Evolutionary conservation across 2,888 invertebrate species (phyloP).

Genomic region (Drosophila maculinotata): DNA sequence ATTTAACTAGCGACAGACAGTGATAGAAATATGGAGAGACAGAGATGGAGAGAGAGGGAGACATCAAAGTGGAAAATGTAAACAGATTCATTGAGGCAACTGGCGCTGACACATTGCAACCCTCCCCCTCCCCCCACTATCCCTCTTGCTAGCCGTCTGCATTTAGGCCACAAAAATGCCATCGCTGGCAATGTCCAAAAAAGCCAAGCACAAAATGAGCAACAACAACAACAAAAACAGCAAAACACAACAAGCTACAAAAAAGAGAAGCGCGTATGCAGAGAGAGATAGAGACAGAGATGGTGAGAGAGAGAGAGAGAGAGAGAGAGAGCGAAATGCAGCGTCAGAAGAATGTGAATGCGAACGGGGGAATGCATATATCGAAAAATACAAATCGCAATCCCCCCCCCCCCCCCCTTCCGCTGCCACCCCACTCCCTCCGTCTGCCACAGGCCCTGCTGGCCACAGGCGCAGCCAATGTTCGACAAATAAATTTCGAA

Average conservation of each 20-base stretch:
- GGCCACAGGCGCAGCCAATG: slow-evolving; percentile 54
- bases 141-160: slow-evolving; percentile 28
- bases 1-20: slow-evolving; percentile 1
- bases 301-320: too few relatives aligned
- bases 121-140: not conserved
- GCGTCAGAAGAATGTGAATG: slow-evolving; percentile 60
- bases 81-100: slow-evolving; percentile 76
- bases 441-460: slow-evolving; percentile 9
- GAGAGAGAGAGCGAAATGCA: too few relatives aligned
- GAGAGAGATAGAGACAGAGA: too few relatives aligned
- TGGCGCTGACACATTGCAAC: slow-evolving; percentile 71
- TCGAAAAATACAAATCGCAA: slow-evolving; percentile 37
- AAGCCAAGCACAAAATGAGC: slow-evolving; percentile 50
- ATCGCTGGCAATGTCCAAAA: slow-evolving; percentile 76
- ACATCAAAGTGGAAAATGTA: slow-evolving; percentile 70
- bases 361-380: slow-evolving; percentile 56
- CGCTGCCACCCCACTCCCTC: not conserved
- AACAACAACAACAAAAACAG: slow-evolving; percentile 34
- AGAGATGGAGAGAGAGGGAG: slow-evolving; percentile 4
- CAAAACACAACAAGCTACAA: too few relatives aligned
- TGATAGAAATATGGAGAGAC: not conserved
- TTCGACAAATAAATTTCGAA: slow-evolving; percentile 70
- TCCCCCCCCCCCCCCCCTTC: not conserved
- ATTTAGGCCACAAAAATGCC: slow-evolving; percentile 81
- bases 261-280: slow-evolving; percentile 22